A percentile compares a stretch with the other conserved stretches of the same genome.
Conservation (phyloP, 2,888 invertebrate species). For the Trachelus troglodyta region DNA sequence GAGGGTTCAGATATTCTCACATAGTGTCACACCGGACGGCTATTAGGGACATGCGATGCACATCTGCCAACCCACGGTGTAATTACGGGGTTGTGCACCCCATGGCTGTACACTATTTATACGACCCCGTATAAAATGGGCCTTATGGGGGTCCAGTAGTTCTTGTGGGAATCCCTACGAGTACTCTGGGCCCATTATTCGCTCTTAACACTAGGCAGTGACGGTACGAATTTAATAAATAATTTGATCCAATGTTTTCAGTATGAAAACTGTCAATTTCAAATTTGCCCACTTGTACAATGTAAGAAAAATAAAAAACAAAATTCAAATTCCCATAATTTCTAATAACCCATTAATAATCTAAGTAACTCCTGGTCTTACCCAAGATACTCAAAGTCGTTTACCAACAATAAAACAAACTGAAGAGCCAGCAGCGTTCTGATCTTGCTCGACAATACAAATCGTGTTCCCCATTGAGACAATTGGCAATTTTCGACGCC, state of each 20-base stretch:
- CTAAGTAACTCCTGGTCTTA: not conserved
- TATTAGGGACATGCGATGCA: not conserved
- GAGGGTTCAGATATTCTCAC: not conserved
- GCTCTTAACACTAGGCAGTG: not conserved
- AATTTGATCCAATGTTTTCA: not conserved
- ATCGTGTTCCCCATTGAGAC: slow-evolving; percentile 60
- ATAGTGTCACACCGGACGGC: not conserved
- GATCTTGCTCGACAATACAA: slow-evolving; percentile 38
- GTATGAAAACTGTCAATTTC: not conserved
- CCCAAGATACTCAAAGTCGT: not conserved
- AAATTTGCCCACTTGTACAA: not conserved
- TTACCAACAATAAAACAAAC: not conserved
- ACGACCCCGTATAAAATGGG: not conserved
- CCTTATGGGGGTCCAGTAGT: not conserved
- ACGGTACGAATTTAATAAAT: not conserved
- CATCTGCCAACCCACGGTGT: not conserved
- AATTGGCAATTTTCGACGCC: slow-evolving; percentile 64
- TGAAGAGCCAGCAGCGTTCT: not conserved
- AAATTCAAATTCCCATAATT: not conserved
- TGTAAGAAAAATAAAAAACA: not conserved
- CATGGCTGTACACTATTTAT: not conserved
- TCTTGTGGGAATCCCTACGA: not conserved
- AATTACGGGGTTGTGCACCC: not conserved
- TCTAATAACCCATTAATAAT: not conserved
- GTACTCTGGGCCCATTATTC: not conserved